These are phyloP conservation scores for Mormyrus hasselquistii DNA, from an alignment of 2,797 vertebrate genomes.

Conservation along the genomic window DNA sequence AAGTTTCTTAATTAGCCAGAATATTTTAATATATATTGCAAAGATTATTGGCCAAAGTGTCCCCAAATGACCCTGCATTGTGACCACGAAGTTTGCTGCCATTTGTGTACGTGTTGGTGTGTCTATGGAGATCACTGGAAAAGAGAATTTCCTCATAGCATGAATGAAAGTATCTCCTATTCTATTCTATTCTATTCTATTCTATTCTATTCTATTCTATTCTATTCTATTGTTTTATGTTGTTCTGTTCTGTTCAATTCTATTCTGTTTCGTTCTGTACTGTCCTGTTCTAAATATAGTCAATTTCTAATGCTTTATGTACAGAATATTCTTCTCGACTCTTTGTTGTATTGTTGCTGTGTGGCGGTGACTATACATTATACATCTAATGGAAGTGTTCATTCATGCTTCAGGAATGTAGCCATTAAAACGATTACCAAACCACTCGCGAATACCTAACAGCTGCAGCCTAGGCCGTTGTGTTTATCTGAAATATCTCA, in stretches of 20 bases:
- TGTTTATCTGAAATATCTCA: conserved; percentile 11
- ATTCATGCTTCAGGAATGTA: conserved; percentile 61
- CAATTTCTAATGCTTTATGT: not conserved
- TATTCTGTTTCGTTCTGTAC: not conserved
- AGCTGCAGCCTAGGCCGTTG: conserved; percentile 16
- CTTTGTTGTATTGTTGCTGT: not conserved
- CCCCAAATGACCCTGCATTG: not conserved
- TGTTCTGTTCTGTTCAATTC: not conserved
- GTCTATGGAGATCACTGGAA: not conserved
- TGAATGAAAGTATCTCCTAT: conserved; percentile 4
- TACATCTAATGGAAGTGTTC: conserved; percentile 48
- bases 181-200: not conserved
- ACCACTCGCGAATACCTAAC: conserved; percentile 61
- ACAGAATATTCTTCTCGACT: not conserved
- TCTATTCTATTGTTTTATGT: not conserved
- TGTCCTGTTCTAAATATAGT: not conserved
- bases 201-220: not conserved
- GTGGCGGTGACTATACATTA: conserved; percentile 43
- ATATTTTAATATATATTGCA: not conserved
- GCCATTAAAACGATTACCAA: conserved; percentile 38
- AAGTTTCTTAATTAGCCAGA: not conserved
- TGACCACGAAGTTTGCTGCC: not conserved
- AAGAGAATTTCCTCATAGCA: not conserved
- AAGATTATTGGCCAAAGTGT: not conserved
- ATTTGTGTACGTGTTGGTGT: not conserved